phyloP scores from a whole-genome alignment of 92 coral and sea anemone genomes.

The Muricea muricata region DNA sequence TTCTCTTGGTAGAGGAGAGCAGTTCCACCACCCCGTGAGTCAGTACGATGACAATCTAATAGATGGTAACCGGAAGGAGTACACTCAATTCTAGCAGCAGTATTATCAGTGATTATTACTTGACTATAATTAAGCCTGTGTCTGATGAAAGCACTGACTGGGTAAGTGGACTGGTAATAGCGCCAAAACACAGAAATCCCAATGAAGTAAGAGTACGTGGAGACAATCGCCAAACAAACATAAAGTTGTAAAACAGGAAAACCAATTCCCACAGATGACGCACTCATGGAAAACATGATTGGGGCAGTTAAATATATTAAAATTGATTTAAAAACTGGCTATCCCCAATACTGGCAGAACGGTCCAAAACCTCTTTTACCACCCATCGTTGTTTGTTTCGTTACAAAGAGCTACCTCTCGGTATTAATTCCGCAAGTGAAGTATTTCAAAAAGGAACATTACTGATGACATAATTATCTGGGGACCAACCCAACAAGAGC shows the following conservation, averaged over 20 bases:
- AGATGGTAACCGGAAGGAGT: no score
- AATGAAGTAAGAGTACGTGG: slow-evolving; percentile 53
- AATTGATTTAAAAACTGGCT: slow-evolving; percentile 47
- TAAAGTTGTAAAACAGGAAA: slow-evolving; percentile 28
- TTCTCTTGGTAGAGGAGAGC: no score
- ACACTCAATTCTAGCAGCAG: no score
- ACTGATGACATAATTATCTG: slow-evolving; percentile 54
- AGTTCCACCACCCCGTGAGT: no score
- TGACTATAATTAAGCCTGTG: slow-evolving; percentile 54
- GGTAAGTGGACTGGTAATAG: slow-evolving; percentile 59
- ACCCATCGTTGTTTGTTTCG: slow-evolving; percentile 45
- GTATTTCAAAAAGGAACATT: slow-evolving; percentile 47
- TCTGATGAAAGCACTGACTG: slow-evolving; percentile 53
- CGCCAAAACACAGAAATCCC: slow-evolving; percentile 49
- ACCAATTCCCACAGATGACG: slow-evolving; percentile 59
- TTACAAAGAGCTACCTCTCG: slow-evolving; percentile 32
- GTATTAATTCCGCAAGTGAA: slow-evolving; percentile 44
- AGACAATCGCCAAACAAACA: slow-evolving; percentile 50
- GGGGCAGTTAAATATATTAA: slow-evolving; percentile 50
- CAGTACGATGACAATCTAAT: no score
- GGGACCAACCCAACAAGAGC: slow-evolving; percentile 38
- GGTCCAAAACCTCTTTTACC: slow-evolving; percentile 39
- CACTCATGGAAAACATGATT: slow-evolving; percentile 40
- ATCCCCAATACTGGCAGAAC: slow-evolving; percentile 37
- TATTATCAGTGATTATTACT: no score